phyloP scores from a whole-genome alignment of 2,797 vertebrate genomes.

The Pseudochirops corinnae region DNA sequence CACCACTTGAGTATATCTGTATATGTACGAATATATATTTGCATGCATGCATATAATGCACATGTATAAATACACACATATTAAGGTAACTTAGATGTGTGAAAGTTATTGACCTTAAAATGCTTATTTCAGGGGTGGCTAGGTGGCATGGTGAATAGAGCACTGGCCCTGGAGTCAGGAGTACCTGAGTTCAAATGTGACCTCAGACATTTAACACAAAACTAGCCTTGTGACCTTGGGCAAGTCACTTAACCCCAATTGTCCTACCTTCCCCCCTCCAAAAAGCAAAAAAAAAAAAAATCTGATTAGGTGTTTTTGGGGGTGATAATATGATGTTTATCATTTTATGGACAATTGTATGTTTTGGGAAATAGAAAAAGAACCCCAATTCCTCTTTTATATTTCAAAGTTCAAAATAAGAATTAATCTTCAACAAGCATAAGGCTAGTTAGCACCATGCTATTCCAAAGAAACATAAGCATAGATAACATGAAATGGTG shows the following conservation, averaged over 20 bases:
- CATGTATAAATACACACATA: background rate
- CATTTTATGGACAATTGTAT: background rate
- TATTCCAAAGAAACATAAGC: background rate
- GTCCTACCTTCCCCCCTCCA: too few species aligned
- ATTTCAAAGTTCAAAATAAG: background rate
- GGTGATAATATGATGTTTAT: background rate
- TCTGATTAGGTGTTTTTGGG: background rate
- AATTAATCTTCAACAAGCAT: background rate
- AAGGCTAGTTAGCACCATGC: background rate
- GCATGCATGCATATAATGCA: background rate
- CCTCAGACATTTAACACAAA: too few species aligned
- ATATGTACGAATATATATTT: too few species aligned
- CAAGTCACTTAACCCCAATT: too few species aligned
- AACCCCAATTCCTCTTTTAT: background rate
- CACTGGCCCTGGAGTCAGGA: too few species aligned
- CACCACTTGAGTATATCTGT: background rate
- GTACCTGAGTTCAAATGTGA: too few species aligned
- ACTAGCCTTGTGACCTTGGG: too few species aligned
- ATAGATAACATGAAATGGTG: background rate
- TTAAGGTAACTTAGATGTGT: background rate
- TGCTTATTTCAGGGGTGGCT: background rate
- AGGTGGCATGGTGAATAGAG: too few species aligned
- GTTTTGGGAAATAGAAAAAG: background rate
- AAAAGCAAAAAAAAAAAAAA: too few species aligned
- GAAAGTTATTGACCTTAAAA: background rate